These are phyloP conservation scores for Hydrophis major DNA, from an alignment of 2,797 vertebrate species.

Conservation along the genomic window DNA sequence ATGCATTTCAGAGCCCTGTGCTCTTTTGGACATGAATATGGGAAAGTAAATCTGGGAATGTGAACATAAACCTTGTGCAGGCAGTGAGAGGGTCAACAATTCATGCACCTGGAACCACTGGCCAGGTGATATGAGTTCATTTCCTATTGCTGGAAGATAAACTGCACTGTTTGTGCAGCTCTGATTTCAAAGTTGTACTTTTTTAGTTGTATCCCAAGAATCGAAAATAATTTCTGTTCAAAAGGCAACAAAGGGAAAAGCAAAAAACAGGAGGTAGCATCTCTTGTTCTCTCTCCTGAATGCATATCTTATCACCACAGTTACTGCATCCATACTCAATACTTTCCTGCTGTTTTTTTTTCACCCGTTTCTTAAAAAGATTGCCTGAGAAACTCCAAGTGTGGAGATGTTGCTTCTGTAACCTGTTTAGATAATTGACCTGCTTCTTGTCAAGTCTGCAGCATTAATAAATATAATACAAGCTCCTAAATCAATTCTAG, in stretches of 20 bases:
- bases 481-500: background rate
- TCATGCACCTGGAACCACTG: constrained; percentile 7
- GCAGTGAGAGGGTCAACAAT: constrained; percentile 14
- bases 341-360: background rate
- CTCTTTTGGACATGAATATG: background rate
- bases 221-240: background rate
- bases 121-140: background rate
- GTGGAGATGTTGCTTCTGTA: background rate
- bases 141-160: constrained; percentile 57
- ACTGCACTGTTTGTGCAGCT: background rate
- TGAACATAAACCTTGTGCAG: constrained; percentile 3
- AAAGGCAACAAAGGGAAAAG: background rate
- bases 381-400: background rate
- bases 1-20: background rate
- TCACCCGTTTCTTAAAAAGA: background rate
- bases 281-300: background rate
- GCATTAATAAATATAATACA: background rate
- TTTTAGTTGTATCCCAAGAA: background rate
- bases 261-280: background rate
- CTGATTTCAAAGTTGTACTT: constrained; percentile 4
- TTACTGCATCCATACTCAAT: background rate
- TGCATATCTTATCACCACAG: background rate
- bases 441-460: background rate
- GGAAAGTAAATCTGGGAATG: background rate
- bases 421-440: background rate